Conservation (phyloP, 2,797 vertebrate genomes). For the Columba guinea region DNA sequence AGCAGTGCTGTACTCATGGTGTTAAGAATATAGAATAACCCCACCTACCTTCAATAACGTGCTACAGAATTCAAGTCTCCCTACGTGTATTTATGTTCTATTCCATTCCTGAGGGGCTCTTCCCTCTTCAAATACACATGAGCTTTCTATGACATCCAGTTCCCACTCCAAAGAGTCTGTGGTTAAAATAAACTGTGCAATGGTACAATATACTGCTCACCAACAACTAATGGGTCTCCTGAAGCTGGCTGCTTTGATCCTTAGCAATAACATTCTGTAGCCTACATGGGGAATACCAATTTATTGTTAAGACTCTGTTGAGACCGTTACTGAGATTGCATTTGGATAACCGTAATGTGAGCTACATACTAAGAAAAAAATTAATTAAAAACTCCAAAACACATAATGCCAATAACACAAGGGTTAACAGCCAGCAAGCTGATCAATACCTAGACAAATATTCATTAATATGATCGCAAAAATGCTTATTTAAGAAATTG, state of each 20-base stretch:
- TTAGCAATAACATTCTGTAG: background rate
- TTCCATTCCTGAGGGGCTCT: background rate
- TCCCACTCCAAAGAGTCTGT: background rate
- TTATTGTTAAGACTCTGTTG: background rate
- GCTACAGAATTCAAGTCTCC: background rate
- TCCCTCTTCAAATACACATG: conserved; percentile 6
- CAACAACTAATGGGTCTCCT: background rate
- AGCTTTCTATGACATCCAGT: background rate
- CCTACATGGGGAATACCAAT: background rate
- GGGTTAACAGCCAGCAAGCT: background rate
- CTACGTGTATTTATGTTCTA: background rate
- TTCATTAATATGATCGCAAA: background rate
- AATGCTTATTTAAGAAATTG: background rate
- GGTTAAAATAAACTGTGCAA: background rate
- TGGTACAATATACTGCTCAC: background rate
- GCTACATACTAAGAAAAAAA: background rate
- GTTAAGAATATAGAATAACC: background rate
- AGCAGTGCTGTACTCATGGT: background rate
- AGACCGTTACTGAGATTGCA: background rate
- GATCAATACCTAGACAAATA: background rate
- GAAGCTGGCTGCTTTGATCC: background rate
- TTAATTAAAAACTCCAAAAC: background rate
- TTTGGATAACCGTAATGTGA: background rate
- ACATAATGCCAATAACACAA: background rate
- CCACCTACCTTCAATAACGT: background rate